These are phyloP conservation scores for Gobio occitaniae DNA, from an alignment of 2,797 vertebrate species.

Conservation along the genomic window DNA sequence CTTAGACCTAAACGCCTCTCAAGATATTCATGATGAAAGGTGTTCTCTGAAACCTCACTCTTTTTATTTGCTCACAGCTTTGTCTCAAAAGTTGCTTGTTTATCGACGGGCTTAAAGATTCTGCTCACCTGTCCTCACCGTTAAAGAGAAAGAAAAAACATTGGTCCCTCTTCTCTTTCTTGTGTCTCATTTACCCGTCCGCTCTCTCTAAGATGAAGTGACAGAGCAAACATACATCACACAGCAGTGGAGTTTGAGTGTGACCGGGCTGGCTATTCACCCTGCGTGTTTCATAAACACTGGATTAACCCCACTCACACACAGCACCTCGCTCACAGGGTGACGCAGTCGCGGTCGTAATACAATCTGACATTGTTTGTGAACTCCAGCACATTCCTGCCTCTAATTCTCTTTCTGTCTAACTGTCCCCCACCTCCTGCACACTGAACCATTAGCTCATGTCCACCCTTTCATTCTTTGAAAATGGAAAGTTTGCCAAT, in stretches of 20 bases:
- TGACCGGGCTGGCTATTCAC: conserved; percentile 52
- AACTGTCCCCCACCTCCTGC: background rate
- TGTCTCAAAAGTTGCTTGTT: conserved; percentile 49
- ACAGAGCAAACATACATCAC: conserved; percentile 57
- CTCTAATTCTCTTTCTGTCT: conserved; percentile 27
- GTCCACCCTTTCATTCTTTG: conserved; percentile 2
- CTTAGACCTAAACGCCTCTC: conserved; percentile 24
- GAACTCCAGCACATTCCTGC: conserved; percentile 54
- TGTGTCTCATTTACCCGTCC: conserved; percentile 7
- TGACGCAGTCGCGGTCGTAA: conserved; percentile 46
- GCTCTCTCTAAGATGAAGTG: conserved; percentile 49
- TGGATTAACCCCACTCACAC: conserved; percentile 59
- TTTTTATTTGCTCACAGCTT: conserved; percentile 49
- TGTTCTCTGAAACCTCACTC: conserved; percentile 30
- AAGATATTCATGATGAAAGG: conserved; percentile 29
- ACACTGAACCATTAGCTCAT: conserved; percentile 28
- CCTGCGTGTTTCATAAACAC: conserved; percentile 64
- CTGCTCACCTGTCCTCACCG: conserved; percentile 29
- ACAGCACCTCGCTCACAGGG: conserved; percentile 50
- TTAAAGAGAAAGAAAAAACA: conserved; percentile 19
- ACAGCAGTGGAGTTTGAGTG: conserved; percentile 42
- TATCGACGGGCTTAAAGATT: conserved; percentile 40
- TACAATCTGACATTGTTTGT: conserved; percentile 61
- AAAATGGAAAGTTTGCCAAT: background rate
- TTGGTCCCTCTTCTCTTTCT: conserved; percentile 1